Evolutionary conservation across 2,113 vertebrate species (phyloP).

Genomic region (Plestiodon gilberti): DNA sequence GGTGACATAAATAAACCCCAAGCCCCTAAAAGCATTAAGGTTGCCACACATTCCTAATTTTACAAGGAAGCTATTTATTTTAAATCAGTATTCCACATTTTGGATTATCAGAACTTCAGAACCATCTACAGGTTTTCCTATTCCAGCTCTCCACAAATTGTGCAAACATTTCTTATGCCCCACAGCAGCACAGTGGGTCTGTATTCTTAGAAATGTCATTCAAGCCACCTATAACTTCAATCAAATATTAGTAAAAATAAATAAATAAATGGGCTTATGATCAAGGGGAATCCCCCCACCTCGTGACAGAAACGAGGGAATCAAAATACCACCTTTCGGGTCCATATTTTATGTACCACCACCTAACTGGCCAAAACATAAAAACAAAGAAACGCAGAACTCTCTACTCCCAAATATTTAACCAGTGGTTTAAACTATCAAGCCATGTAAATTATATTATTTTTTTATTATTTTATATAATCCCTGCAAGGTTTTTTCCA

Average conservation of each 20-base stretch:
- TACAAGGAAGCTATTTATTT: not conserved
- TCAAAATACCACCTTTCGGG: not conserved
- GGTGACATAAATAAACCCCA: conserved; percentile 59
- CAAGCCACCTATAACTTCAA: not conserved
- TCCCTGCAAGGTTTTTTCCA: not conserved
- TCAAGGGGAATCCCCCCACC: not conserved
- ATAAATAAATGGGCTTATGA: not conserved
- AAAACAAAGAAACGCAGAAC: not conserved
- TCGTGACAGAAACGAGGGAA: not conserved
- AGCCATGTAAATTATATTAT: not conserved
- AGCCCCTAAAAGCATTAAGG: not conserved
- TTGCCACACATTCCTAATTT: not conserved
- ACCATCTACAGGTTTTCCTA: not conserved
- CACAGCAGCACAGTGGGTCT: not conserved
- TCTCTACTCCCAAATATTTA: not conserved
- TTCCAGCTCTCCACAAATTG: not conserved
- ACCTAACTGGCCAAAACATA: not conserved
- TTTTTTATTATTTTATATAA: not conserved
- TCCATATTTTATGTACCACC: no score
- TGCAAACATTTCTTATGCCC: not conserved
- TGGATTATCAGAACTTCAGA: not conserved
- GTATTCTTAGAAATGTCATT: not conserved
- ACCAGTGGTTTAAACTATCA: not conserved
- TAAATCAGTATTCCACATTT: not conserved
- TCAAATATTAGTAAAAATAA: not conserved